These are phyloP conservation scores for Rachycentron canadum DNA, from an alignment of 2,797 vertebrate species.

Conservation along the genomic window DNA sequence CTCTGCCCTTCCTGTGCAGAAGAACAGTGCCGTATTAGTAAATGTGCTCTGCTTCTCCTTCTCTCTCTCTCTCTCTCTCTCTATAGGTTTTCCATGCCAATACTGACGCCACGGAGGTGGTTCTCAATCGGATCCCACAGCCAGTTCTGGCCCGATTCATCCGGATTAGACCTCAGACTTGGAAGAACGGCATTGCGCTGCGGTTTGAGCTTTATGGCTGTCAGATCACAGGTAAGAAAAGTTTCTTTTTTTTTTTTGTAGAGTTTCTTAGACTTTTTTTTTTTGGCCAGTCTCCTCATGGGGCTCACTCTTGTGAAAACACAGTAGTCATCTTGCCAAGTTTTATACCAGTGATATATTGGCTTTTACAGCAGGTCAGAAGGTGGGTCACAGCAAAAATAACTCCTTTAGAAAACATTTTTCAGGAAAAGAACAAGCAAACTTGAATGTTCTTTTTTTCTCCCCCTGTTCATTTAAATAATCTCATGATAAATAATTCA, in stretches of 20 bases:
- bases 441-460: neutral
- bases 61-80: slow-evolving; percentile 24
- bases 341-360: slow-evolving; percentile 38
- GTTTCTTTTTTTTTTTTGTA: neutral
- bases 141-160: slow-evolving; percentile 94
- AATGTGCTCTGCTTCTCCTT: neutral
- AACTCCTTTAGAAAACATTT: slow-evolving; percentile 36
- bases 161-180: slow-evolving; percentile 93
- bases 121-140: slow-evolving; percentile 93
- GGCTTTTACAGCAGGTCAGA: slow-evolving; percentile 36
- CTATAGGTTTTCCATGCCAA: slow-evolving; percentile 94
- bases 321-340: slow-evolving; percentile 17
- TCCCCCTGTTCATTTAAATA: slow-evolving; percentile 8
- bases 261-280: slow-evolving; percentile 32
- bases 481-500: slow-evolving; percentile 44
- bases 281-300: neutral
- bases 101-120: slow-evolving; percentile 92
- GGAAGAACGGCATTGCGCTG: slow-evolving; percentile 94
- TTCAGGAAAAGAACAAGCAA: slow-evolving; percentile 26
- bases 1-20: neutral
- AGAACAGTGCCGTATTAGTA: neutral
- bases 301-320: slow-evolving; percentile 46
- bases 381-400: slow-evolving; percentile 37
- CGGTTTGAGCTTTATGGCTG: slow-evolving; percentile 97
- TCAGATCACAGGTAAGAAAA: slow-evolving; percentile 92